These are phyloP conservation scores for Hyppa rectilinea DNA, from an alignment of 2,888 invertebrate genomes.

Conservation along the genomic window DNA sequence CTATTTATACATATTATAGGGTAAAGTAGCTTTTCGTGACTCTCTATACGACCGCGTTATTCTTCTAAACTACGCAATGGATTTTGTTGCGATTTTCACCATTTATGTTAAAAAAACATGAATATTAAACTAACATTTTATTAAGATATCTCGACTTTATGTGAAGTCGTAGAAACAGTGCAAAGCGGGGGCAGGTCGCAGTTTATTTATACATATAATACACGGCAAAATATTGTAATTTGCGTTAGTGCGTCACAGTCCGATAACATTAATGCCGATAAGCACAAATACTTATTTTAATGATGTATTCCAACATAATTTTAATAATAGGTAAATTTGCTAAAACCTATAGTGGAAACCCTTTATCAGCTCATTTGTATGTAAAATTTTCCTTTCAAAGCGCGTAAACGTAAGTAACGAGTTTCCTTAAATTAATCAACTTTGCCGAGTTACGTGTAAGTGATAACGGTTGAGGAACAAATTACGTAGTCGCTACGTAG, in stretches of 20 bases:
- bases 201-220: neutral
- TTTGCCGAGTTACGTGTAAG: slow-evolving; percentile 43
- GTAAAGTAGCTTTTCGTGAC: neutral
- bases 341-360: slow-evolving; percentile 6
- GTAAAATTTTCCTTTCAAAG: slow-evolving; percentile 53
- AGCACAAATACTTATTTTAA: slow-evolving; percentile 25
- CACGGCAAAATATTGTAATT: slow-evolving; percentile 3
- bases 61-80: neutral
- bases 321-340: slow-evolving; percentile 19
- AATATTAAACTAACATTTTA: neutral
- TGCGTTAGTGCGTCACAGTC: neutral
- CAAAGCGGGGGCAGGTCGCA: too few relatives aligned
- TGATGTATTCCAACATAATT: slow-evolving; percentile 7
- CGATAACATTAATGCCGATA: slow-evolving; percentile 20
- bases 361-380: slow-evolving; percentile 53
- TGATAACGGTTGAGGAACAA: slow-evolving; percentile 55
- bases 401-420: slow-evolving; percentile 46
- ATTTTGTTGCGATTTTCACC: neutral
- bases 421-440: slow-evolving; percentile 60
- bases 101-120: neutral
- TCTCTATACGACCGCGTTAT: neutral
- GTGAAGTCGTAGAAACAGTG: neutral
- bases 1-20: too few relatives aligned
- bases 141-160: too few relatives aligned
- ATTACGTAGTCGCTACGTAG: slow-evolving; percentile 41